Base-by-base conservation (phyloP, 1,140 invertebrate species). In the Leptinotarsa lineolata region DNA sequence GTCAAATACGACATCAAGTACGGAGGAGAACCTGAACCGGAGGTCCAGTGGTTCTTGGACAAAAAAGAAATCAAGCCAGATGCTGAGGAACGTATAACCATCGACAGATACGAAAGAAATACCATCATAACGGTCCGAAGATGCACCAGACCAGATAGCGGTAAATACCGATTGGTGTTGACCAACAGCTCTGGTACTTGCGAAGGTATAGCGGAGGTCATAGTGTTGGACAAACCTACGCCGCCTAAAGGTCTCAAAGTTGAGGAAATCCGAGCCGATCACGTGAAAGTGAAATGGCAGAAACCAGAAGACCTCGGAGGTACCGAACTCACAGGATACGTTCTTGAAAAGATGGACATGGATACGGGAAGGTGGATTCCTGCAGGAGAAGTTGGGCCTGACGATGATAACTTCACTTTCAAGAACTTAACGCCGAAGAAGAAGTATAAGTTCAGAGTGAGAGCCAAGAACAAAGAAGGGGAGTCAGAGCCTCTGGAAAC, bases 401-500 rank as follows among this genome's bases (percentile, higher is more conserved):
- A 93, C 63, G 91, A 94, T 39, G 90, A 91, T 45, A 89, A 91
- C 18, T 97, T 95, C 83, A 94, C 91, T 2, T 94, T 99, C 76
- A 93, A 95, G 81, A 95, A 96, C 39, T 89, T 99, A 0, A 96
- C 95, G 13, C 96, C 96, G 0, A 97, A 97, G 79, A 98, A 99
- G 85, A 97, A 96, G 80, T 99, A 99, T 85, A 98, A 99, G 86
- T 98, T 99, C 88, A 89, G 98, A 61, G 97, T 99, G 0, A 97
- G 96, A 80, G 98, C 98, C 44, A 94, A 97, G 44, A 99, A 99
- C 85, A 98, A 98, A 83, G 98, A 99, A 87, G 98, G 98, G 2
- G 94, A 97, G 86, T 97, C 97, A 0, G 97, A 99, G 79, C 96
- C 98, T 24, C 86, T 99, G 60, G 95, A 97, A 84, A 96, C 95